Base-by-base conservation (phyloP, 2,888 invertebrate genomes). In the Lacanobia oleracea region DNA sequence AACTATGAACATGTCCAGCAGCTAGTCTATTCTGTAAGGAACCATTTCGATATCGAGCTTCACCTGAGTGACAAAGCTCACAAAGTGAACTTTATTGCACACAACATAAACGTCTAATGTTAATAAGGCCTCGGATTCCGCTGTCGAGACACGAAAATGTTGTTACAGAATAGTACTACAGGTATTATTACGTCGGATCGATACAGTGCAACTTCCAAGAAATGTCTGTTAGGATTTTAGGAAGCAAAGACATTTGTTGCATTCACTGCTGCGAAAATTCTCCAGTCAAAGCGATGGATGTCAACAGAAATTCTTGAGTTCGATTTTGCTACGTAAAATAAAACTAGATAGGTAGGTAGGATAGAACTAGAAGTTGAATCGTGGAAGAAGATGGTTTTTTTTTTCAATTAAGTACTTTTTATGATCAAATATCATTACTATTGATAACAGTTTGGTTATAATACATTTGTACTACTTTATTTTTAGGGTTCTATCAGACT, bases 121-220 rank as follows among this genome's bases (percentile, higher is more conserved):
- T n/a, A n/a, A n/a, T n/a, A n/a, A n/a, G n/a, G n/a, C n/a, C n/a
- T n/a, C n/a, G n/a, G n/a, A n/a, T n/a, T n/a, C n/a, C n/a, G n/a
- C n/a, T n/a, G n/a, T n/a, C n/a, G n/a, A n/a, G n/a, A n/a, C n/a
- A n/a, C n/a, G n/a, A n/a, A n/a, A n/a, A n/a, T n/a, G n/a, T n/a
- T n/a, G n/a, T n/a, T n/a, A n/a, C n/a, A n/a, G n/a, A n/a, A n/a
- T n/a, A n/a, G n/a, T n/a, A n/a, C n/a, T n/a, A n/a, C n/a, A n/a
- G n/a, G n/a, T n/a, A n/a, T n/a, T n/a, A n/a, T n/a, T n/a, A n/a
- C n/a, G 33, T 6, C 33, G 8, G 12, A 21, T 51, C 33, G 8
- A 69, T 68, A 77, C 7, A 59, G 14, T 45, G 45, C n/a, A 37
- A 59, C 21, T 48, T 69, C 18, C 2, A 12, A 14, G 37, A 77